Evolutionary conservation across 1,140 invertebrate genomes (phyloP), one percentile per base, ranked within the genome.

Genomic region (Fopius arisanus): DNA sequence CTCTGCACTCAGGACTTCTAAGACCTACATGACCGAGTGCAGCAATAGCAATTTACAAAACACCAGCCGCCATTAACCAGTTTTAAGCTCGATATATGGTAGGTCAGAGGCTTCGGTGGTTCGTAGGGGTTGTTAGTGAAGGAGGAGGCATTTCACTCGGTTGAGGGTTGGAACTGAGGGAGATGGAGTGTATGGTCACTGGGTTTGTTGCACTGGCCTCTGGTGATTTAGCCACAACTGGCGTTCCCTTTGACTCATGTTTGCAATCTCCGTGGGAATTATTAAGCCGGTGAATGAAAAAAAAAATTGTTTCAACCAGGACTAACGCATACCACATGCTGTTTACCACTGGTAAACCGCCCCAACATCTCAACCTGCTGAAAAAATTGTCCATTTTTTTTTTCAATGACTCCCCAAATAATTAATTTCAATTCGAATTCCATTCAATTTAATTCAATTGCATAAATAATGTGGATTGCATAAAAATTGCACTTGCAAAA

Each of bases 1-100:
- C 9, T n/a, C 43, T n/a, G 3, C 43, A 48, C n/a, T 48, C 16
- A 48, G 21, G 21, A 2, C 54, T 33, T 63, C 21, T n/a, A 33
- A 40, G 62, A 16, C n/a, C n/a, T 48, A 29, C 12, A 19, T 74
- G 65, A 29, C 14, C 23, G 29, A 29, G 37, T 37, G 7, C 41
- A 67, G 41, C 67, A 26, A 70, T 76, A 40, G 75, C 75, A 74
- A 77, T 77, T 77, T 72, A 74, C 72, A 69, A 59, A 74, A 72
- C 41, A 72, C 65, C n/a, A 21, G 37, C 2, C 21, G 67, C 66
- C 75, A 69, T 77, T 74, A 77, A 77, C 51, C 66, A 51, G 72
- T 77, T 77, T 77, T 74, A 74, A 77, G 75, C 75, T 51, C 72
- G 51, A 74, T 74, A 72, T 62, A 77, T 74, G 72, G 69, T 67